A percentile compares a stretch with the other conserved stretches of the same genome.
Evolutionary conservation across 2,113 vertebrate genomes (phyloP).

Genomic region (Phalacrocorax brasilianus): DNA sequence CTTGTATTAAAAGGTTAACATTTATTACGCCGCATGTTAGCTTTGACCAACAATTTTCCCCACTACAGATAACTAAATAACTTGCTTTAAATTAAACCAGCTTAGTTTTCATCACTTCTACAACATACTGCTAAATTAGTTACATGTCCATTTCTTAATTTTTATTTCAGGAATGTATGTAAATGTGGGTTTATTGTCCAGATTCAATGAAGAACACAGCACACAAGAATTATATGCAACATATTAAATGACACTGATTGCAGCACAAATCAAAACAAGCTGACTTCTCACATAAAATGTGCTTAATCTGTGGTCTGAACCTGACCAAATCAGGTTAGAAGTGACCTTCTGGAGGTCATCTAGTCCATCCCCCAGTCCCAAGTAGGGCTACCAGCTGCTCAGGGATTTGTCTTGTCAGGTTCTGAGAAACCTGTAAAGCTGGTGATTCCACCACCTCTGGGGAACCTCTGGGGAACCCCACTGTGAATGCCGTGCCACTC

Average conservation of each 20-base stretch:
- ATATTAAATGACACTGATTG: background rate
- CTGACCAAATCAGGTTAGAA: background rate
- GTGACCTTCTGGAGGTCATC: background rate
- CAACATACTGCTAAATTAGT: background rate
- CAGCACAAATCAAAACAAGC: background rate
- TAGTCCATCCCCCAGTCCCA: fast-evolving
- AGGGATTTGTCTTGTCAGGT: background rate
- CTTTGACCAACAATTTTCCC: background rate
- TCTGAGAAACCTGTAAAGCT: background rate
- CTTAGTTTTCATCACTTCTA: background rate
- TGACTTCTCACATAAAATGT: background rate
- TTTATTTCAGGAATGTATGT: background rate
- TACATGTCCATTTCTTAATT: background rate
- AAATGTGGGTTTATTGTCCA: background rate
- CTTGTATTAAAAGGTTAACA: background rate
- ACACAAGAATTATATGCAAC: background rate
- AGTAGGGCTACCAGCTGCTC: background rate
- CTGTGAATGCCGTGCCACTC: background rate
- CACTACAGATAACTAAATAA: background rate
- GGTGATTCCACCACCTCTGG: background rate
- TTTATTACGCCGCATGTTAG: background rate
- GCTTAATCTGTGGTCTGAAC: background rate
- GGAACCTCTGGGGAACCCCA: background rate
- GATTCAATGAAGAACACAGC: background rate
- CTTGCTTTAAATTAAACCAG: background rate